Evolutionary conservation across 2,797 vertebrate genomes (phyloP).

Genomic region (Hydrophis major): DNA sequence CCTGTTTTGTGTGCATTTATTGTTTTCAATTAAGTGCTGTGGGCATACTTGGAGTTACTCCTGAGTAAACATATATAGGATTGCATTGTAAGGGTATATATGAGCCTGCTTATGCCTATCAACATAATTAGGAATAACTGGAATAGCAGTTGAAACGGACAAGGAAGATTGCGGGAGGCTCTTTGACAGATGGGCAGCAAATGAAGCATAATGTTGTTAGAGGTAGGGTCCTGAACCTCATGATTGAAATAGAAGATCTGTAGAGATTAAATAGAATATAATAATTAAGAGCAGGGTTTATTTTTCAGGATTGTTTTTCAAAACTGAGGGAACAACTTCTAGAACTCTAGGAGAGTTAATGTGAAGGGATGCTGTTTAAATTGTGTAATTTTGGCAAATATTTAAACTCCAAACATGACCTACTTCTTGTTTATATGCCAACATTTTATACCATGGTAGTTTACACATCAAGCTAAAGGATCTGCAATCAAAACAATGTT

Average conservation of each 20-base stretch:
- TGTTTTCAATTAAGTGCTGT: background rate
- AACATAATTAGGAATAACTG: background rate
- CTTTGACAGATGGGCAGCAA: constrained; percentile 24
- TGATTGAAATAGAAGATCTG: constrained; percentile 23
- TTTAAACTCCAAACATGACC: background rate
- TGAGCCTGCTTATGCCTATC: constrained; percentile 10
- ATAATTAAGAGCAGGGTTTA: background rate
- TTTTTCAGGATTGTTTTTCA: constrained; percentile 1
- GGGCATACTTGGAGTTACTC: background rate
- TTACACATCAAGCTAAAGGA: background rate
- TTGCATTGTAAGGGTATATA: background rate
- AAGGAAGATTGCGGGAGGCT: constrained; percentile 8
- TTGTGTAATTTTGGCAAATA: background rate
- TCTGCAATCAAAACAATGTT: background rate
- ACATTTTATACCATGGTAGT: background rate
- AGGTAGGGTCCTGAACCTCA: constrained; percentile 5
- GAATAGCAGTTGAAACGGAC: constrained; percentile 22
- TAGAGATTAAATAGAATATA: constrained; percentile 4
- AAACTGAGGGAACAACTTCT: background rate
- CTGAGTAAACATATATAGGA: background rate
- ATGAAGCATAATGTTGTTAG: constrained; percentile 27
- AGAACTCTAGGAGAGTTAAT: background rate
- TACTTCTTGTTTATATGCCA: background rate
- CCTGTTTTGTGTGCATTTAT: background rate
- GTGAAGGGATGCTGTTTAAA: background rate